Evolutionary conservation across 2,113 vertebrate species (phyloP).

Genomic region (Ranitomeya variabilis): DNA sequence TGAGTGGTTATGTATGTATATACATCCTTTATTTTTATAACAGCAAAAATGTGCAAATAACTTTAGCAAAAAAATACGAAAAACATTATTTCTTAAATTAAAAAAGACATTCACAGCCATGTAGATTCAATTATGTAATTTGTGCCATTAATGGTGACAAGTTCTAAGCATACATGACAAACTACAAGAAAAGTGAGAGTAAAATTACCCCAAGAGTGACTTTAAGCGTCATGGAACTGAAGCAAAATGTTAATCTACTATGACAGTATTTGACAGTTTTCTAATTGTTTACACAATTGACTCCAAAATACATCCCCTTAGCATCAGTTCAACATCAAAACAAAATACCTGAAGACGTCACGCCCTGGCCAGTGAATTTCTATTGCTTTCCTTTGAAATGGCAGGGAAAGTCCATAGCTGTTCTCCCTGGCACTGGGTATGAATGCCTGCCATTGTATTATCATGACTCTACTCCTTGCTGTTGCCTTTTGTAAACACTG

Average conservation of each 20-base stretch:
- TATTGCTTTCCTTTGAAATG: background rate
- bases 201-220: background rate
- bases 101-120: background rate
- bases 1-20: too few relatives aligned
- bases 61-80: background rate
- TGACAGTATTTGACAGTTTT: conserved; percentile 34
- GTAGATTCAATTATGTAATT: background rate
- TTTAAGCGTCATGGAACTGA: conserved; percentile 2
- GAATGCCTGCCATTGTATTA: conserved; percentile 41
- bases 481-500: conserved; percentile 48
- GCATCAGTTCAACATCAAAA: conserved; percentile 2
- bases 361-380: background rate
- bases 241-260: conserved; percentile 4
- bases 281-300: conserved; percentile 22
- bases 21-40: too few relatives aligned
- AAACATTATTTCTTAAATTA: background rate
- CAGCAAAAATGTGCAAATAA: background rate
- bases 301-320: background rate
- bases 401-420: background rate
- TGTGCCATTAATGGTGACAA: conserved; percentile 6
- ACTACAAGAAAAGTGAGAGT: background rate
- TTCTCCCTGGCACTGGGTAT: conserved; percentile 8
- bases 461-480: background rate
- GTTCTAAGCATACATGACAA: background rate
- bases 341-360: background rate